Conservation (phyloP, 2,113 vertebrate genomes). For the Nesogale talazaci region DNA sequence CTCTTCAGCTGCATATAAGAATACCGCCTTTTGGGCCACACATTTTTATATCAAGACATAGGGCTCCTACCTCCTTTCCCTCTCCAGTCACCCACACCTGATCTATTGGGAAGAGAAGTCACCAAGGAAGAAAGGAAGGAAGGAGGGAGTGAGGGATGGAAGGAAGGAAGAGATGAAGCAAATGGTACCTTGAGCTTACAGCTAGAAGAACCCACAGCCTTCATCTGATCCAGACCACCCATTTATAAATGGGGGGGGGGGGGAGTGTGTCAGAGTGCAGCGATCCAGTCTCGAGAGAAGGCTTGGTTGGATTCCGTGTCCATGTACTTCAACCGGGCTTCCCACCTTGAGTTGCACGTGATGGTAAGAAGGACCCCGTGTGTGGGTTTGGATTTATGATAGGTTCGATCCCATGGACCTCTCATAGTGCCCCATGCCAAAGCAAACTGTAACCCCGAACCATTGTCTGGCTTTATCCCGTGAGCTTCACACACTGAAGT, state of each 20-base stretch:
- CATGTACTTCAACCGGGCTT: background rate
- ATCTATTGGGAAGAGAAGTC: background rate
- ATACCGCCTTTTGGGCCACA: background rate
- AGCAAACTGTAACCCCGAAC: no score
- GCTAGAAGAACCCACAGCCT: background rate
- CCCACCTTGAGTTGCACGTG: background rate
- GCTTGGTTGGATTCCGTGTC: background rate
- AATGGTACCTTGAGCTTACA: rapidly evolving
- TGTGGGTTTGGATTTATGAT: no score
- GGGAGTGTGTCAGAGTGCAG: no score
- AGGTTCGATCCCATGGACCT: no score
- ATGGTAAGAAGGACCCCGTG: no score
- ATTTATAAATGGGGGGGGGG: background rate
- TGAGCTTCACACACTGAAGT: no score
- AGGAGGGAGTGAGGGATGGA: background rate
- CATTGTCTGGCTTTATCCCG: no score
- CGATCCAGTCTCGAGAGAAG: background rate
- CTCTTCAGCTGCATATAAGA: background rate
- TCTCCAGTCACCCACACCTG: background rate
- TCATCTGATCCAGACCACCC: background rate
- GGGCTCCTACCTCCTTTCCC: background rate
- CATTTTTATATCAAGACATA: background rate
- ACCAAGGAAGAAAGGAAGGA: background rate
- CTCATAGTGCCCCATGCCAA: no score
- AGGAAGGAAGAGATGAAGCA: background rate